phyloP scores from a whole-genome alignment of 2,113 vertebrate genomes.

The Melanerpes formicivorus region DNA sequence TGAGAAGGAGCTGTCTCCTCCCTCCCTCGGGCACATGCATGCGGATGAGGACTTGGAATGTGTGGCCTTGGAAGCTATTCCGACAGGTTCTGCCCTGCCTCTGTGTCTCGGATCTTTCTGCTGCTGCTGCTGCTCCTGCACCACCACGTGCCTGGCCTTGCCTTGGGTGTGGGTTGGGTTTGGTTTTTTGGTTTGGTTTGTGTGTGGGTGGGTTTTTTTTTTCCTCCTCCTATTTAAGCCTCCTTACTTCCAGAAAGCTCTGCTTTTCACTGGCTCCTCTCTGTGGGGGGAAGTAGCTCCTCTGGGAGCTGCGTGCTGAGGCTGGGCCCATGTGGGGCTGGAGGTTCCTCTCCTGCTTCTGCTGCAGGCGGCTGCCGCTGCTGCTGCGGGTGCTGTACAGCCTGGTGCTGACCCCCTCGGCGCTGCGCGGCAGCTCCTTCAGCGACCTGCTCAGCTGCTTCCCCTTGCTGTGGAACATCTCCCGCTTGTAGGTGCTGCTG shows the following conservation, averaged over 20 bases:
- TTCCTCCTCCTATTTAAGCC: constrained; percentile 74
- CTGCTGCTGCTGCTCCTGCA: constrained; percentile 15
- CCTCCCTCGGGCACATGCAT: neutral
- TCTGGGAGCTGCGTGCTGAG: constrained; percentile 78
- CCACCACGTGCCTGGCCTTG: neutral
- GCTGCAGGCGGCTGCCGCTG: constrained; percentile 81
- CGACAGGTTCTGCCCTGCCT: constrained; percentile 27
- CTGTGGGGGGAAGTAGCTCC: constrained; percentile 81
- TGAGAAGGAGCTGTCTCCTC: constrained; percentile 14
- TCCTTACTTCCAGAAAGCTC: constrained; percentile 84
- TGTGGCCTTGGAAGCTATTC: constrained; percentile 25
- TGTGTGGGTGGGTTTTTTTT: neutral
- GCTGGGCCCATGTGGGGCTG: constrained; percentile 76
- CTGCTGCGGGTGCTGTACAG: constrained; percentile 83
- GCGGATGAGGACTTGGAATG: neutral
- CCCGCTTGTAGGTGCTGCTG: constrained; percentile 80
- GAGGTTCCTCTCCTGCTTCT: constrained; percentile 85
- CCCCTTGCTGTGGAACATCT: constrained; percentile 86
- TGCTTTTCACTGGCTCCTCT: constrained; percentile 80
- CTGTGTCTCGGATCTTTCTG: constrained; percentile 30
- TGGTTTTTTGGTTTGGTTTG: no score
- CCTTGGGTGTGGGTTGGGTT: neutral
- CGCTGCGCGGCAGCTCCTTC: constrained; percentile 86
- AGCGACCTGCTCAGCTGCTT: constrained; percentile 95
- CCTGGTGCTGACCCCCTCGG: constrained; percentile 75